A percentile compares a stretch with the other conserved stretches of the same genome.
These are phyloP conservation scores for Stenodera caucasica DNA, from an alignment of 2,888 invertebrate genomes.

Conservation along the genomic window DNA sequence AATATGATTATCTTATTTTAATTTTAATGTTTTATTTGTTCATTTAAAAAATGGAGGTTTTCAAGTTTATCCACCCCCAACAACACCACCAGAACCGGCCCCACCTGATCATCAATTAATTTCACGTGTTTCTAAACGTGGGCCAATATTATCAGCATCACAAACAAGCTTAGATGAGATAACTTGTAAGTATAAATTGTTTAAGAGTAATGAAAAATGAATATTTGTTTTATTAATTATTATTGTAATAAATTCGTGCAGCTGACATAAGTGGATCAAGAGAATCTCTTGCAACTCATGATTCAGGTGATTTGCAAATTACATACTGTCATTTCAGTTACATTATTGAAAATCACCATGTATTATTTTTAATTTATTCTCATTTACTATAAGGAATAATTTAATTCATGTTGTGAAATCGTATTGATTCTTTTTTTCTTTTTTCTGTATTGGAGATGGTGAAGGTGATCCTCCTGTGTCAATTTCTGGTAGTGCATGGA, in stretches of 20 bases:
- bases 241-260: slow-evolving; percentile 42
- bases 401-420: background rate
- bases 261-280: slow-evolving; percentile 80
- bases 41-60: slow-evolving; percentile 60
- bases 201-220: slow-evolving; percentile 3
- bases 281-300: slow-evolving; percentile 78
- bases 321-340: slow-evolving; percentile 1
- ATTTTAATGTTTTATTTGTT: background rate
- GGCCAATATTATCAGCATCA: slow-evolving; percentile 58
- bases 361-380: slow-evolving; percentile 13
- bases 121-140: slow-evolving; percentile 58
- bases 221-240: slow-evolving; percentile 7
- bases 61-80: slow-evolving; percentile 81
- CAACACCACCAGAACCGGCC: slow-evolving; percentile 82
- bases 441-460: slow-evolving; percentile 39
- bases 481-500: slow-evolving; percentile 60
- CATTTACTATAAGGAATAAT: background rate
- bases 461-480: slow-evolving; percentile 53
- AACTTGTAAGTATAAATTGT: slow-evolving; percentile 58
- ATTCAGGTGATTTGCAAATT: slow-evolving; percentile 67
- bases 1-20: background rate
- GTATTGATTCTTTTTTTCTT: slow-evolving; percentile 3
- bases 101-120: slow-evolving; percentile 70
- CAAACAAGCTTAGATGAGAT: slow-evolving; percentile 69
- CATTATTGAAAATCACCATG: background rate